These are phyloP conservation scores for Campylomormyrus numenius DNA, from an alignment of 2,113 vertebrate genomes.

Conservation along the genomic window DNA sequence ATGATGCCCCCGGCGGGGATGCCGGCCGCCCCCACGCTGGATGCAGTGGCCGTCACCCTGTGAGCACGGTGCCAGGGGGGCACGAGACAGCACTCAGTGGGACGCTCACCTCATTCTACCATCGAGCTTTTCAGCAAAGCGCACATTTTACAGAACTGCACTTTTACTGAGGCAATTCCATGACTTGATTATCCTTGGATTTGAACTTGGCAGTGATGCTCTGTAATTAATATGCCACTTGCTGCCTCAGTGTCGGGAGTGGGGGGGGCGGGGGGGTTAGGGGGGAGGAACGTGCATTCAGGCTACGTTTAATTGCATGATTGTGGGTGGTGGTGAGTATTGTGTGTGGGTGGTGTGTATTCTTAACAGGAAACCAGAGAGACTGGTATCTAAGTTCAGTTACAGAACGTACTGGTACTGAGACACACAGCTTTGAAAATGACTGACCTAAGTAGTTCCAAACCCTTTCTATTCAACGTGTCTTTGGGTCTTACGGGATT, in stretches of 20 bases:
- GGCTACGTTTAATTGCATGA: background rate
- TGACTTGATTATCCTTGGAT: background rate
- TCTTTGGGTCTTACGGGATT: background rate
- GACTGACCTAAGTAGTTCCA: background rate
- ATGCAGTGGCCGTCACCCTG: conserved; percentile 89
- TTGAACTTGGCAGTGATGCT: background rate
- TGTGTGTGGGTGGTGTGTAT: background rate
- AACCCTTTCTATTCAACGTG: background rate
- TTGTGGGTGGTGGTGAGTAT: background rate
- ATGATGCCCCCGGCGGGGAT: conserved; percentile 92
- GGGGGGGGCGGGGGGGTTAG: background rate
- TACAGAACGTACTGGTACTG: background rate
- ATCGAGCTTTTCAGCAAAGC: background rate
- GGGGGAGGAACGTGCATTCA: background rate
- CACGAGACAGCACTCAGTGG: background rate
- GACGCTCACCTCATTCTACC: background rate
- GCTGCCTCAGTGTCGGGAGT: background rate
- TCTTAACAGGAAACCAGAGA: background rate
- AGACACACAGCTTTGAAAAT: background rate
- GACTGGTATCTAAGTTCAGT: background rate
- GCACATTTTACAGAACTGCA: background rate
- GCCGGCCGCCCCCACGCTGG: conserved; percentile 89
- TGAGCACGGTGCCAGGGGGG: conserved; percentile 3
- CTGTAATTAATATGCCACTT: background rate
- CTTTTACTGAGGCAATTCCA: background rate